A percentile compares a stretch with the other conserved stretches of the same genome.
These are phyloP conservation scores for Caenorhabditis sp. DNA, from an alignment of 2,888 invertebrate genomes.

Conservation along the genomic window DNA sequence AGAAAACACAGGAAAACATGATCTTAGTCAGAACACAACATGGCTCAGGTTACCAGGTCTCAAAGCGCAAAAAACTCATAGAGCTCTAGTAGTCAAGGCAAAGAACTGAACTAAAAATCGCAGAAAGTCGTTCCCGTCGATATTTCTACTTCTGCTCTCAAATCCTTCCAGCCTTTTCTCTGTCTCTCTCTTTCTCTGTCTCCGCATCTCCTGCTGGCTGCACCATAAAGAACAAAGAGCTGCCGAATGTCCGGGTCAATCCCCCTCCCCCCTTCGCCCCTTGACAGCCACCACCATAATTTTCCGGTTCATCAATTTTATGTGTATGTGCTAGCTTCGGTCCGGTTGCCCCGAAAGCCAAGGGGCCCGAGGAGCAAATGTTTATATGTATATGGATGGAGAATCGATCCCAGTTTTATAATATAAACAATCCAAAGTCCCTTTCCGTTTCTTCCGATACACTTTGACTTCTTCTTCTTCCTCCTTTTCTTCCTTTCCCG, in stretches of 20 bases:
- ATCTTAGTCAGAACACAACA: constrained; percentile 25
- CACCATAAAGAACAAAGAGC: constrained; percentile 36
- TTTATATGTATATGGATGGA: too few species aligned
- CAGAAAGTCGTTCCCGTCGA: too few species aligned
- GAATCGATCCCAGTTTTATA: constrained; percentile 42
- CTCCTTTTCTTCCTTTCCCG: too few species aligned
- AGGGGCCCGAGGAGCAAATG: constrained; percentile 20
- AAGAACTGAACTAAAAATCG: too few species aligned
- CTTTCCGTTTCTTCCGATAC: constrained; percentile 37
- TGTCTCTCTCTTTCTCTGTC: too few species aligned
- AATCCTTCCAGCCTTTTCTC: too few species aligned
- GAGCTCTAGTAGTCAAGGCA: too few species aligned
- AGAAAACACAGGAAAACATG: too few species aligned
- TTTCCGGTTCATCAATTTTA: constrained; percentile 64
- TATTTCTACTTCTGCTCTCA: too few species aligned
- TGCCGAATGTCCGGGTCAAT: too few species aligned
- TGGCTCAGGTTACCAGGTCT: not conserved
- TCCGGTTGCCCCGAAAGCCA: not conserved
- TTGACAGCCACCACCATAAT: constrained; percentile 41
- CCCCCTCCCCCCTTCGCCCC: too few species aligned
- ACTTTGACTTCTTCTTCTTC: constrained; percentile 52
- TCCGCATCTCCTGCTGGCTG: not conserved
- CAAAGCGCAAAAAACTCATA: too few species aligned
- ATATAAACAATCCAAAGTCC: constrained; percentile 46
- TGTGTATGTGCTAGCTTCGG: constrained; percentile 12